Evolutionary conservation across 2,797 vertebrate species (phyloP), one percentile per base, ranked within the genome.

Genomic region (Gambelia wislizenii): DNA sequence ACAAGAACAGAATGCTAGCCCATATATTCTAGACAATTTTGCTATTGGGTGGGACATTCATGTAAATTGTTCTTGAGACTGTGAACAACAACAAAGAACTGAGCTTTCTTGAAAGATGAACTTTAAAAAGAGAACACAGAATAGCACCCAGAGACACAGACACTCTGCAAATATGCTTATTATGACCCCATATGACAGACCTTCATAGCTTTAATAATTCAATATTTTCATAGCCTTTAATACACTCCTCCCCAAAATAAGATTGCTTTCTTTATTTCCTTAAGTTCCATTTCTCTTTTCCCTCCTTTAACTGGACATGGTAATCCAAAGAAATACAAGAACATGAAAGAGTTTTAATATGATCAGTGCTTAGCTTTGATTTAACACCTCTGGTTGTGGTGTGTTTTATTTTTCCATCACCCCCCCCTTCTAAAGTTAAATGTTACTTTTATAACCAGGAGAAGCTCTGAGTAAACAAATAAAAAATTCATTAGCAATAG

Each of bases 401-500:
- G 0, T 0, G 49, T 89, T 74, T 91, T 90, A 69, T 69, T 92
- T 94, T 39, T 95, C 94, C 95, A 49, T 39, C 61, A 69, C 64
- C 39, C 1, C 27, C 18, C 75, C 79, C 90, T 93, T 93, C 95
- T 93, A 91, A 93, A 91, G 88, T 92, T 92, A 96, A 97, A 94
- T 91, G 95, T 92, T 92, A 76, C 96, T 97, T 96, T 96, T 93
- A 93, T 93, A 96, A 96, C 94, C 89, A 86, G 89, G 92, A 88
- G 93, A 95, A 96, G 96, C 95, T 94, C 95, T 89, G 89, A 96
- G 97, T 97, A 97, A 97, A 97, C 96, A 97, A 97, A 97, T 97
- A 97, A 97, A 97, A 97, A 97, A 97, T 95, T 97, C 94, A 95
- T 97, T 97, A 97, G 96, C 95, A 94, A 95, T 92, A 94, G 93